These are phyloP conservation scores for Microtus montanus DNA, from an alignment of 2,113 vertebrate genomes.

Conservation along the genomic window DNA sequence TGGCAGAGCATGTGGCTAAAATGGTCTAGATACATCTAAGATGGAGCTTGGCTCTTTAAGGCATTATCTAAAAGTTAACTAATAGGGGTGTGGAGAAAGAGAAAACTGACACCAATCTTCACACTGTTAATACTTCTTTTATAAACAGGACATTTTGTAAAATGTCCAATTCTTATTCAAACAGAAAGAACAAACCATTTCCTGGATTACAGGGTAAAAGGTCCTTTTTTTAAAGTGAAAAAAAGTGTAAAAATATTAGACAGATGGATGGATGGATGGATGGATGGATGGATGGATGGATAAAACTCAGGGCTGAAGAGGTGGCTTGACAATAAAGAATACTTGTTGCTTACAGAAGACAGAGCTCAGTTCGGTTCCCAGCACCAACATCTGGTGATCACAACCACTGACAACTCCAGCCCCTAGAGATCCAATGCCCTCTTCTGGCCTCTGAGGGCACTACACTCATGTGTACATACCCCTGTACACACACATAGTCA, in stretches of 20 bases:
- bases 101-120: background rate
- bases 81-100: background rate
- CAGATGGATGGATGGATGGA: accelerated
- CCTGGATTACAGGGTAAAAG: background rate
- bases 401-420: background rate
- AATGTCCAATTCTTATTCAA: background rate
- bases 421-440: background rate
- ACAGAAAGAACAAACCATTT: background rate
- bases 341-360: background rate
- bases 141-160: background rate
- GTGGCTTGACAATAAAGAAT: too few relatives aligned
- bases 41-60: background rate
- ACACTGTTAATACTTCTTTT: background rate
- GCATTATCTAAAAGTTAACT: background rate
- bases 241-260: too few relatives aligned
- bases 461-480: background rate
- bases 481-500: background rate
- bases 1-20: background rate
- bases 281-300: too few relatives aligned
- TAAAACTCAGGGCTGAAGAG: background rate
- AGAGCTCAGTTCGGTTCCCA: background rate
- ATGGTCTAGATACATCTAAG: background rate
- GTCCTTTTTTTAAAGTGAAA: too few relatives aligned
- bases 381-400: background rate
- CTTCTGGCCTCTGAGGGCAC: background rate